Evolutionary conservation across 2,797 vertebrate species (phyloP), one percentile per base, ranked within the genome.

Genomic region (Gadopsis marmoratus): DNA sequence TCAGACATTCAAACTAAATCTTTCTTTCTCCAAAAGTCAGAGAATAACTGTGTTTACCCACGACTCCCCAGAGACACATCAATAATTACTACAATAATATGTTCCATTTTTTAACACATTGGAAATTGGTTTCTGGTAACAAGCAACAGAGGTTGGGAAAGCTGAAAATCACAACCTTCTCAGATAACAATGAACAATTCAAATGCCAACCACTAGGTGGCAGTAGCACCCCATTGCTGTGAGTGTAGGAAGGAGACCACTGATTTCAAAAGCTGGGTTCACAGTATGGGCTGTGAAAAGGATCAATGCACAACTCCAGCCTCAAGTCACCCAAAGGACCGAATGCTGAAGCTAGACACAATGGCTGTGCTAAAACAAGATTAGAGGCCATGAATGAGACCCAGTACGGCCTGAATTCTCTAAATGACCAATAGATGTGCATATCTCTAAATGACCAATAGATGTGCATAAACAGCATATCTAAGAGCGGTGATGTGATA

Each of bases 191-290:
- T 41, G 17, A 73, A 33, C 78, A 80, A 56, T 88, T 76, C 50
- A 90, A 76, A 92, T 88, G 74, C 77, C 82, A 83, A 69, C 87
- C 96, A 95, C 92, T 85, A 91, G 95, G 93, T 95, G 96, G 94
- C 94, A 95, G 54, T 92, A 95, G 92, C 83, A 90, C 83, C 81
- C 88, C 93, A 93, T 81, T 85, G 79, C 76, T 91, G 80, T 35
- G 41, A 87, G 81, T 8, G 71, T 61, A 74, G 80, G 76, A 74
- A 54, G 77, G 72, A 14, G 50, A 54, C 39, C 47, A 58, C 54
- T 75, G 66, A 74, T 75, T 68, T 75, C 48, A 79, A 69, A 81
- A 50, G 55, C 70, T 55, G 71, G 41, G 41, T 74, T 81, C 64
- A 81, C 39, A 64, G 50, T 43, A 50, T 39, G 59, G 70, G 33